Conservation (phyloP, 2,888 invertebrate species). For the Electrophaes corylata region DNA sequence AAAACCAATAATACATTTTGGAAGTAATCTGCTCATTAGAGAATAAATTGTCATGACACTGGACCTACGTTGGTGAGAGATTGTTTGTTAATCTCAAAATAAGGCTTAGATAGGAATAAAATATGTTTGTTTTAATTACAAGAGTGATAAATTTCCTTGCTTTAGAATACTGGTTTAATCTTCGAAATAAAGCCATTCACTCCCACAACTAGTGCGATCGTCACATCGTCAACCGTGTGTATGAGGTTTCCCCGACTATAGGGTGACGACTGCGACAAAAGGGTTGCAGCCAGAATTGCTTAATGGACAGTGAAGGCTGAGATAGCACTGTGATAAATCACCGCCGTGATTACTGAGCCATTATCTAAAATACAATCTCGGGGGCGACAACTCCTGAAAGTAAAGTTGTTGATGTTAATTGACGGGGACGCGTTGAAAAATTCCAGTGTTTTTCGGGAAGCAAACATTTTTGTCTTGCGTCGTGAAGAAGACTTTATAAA, state of each 20-base stretch:
- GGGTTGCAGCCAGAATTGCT: constrained; percentile 78
- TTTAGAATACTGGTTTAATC: background rate
- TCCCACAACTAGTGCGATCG: constrained; percentile 19
- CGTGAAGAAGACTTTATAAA: constrained; percentile 8
- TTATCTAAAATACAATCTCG: constrained; percentile 83
- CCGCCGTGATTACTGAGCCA: constrained; percentile 78
- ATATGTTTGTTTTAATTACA: too few species aligned
- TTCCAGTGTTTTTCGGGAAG: constrained; percentile 26
- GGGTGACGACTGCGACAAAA: constrained; percentile 55
- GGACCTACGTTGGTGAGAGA: too few species aligned
- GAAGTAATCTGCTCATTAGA: too few species aligned
- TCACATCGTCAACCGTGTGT: constrained; percentile 17
- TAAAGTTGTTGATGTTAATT: constrained; percentile 73
- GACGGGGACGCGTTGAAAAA: constrained; percentile 52
- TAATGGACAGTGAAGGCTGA: constrained; percentile 84
- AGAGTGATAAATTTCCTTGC: background rate
- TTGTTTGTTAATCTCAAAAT: too few species aligned
- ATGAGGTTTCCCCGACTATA: constrained; percentile 23
- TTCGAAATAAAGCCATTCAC: constrained; percentile 4
- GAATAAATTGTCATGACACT: too few species aligned
- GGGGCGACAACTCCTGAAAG: constrained; percentile 64
- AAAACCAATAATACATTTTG: too few species aligned
- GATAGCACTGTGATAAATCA: constrained; percentile 83
- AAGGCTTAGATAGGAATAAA: too few species aligned
- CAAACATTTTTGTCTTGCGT: constrained; percentile 14